phyloP scores from a whole-genome alignment of 2,113 vertebrate species.

The Monopterus albus region DNA sequence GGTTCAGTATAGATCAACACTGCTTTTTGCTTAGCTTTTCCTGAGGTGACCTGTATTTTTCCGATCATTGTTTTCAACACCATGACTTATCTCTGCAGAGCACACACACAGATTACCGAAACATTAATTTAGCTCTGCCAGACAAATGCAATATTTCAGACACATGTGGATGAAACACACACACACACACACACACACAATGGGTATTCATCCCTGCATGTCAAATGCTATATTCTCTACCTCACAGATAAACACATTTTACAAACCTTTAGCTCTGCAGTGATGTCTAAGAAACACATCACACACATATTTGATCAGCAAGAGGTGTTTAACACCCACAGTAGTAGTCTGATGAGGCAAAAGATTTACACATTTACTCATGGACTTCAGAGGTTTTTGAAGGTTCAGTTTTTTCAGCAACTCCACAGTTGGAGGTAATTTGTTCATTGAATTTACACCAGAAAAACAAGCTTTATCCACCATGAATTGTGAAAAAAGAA shows the following conservation, averaged over 20 bases:
- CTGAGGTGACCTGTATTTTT: conserved; percentile 9
- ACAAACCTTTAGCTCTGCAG: conserved; percentile 25
- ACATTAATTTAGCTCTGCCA: conserved; percentile 21
- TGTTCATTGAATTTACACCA: no score
- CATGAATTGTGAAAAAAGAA: no score
- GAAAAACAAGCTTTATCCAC: no score
- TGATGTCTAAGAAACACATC: not conserved
- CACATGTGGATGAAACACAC: no score
- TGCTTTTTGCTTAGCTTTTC: no score
- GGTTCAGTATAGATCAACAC: conserved; percentile 1
- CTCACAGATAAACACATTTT: not conserved
- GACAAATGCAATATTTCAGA: conserved; percentile 12
- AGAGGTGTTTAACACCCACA: not conserved
- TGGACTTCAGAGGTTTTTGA: not conserved
- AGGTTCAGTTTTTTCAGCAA: no score
- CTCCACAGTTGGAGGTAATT: no score
- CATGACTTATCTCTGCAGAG: conserved; percentile 21
- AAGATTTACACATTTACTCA: not conserved
- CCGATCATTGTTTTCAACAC: conserved; percentile 17
- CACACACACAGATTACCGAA: not conserved
- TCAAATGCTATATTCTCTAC: not conserved
- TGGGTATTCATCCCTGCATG: conserved; percentile 32
- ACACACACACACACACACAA: not conserved
- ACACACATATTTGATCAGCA: not conserved
- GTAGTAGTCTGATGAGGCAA: not conserved